These are phyloP conservation scores for Spicauda simplicius DNA, from an alignment of 2,888 invertebrate species.

Conservation along the genomic window DNA sequence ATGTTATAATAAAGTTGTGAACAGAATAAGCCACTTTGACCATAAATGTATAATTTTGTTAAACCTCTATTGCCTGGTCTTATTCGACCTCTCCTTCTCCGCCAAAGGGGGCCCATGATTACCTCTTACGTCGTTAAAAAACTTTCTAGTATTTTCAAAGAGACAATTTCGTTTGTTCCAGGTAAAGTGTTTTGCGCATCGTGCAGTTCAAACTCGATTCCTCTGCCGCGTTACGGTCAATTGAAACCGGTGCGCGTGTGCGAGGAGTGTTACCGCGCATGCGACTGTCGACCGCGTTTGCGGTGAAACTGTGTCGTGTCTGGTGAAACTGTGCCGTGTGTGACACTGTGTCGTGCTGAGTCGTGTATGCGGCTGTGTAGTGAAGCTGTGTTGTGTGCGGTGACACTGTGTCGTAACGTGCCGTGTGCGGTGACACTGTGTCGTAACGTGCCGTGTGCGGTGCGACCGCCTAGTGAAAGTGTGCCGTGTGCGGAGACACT, in stretches of 20 bases:
- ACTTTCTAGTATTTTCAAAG: not conserved
- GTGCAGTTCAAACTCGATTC: constrained; percentile 96
- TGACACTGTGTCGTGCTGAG: too few species aligned
- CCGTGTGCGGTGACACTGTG: not conserved
- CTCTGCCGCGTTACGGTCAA: constrained; percentile 96
- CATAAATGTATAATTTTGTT: too few species aligned
- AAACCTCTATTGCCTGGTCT: too few species aligned
- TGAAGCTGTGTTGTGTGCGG: not conserved
- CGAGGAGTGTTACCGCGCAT: constrained; percentile 90
- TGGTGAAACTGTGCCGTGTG: constrained; percentile 7
- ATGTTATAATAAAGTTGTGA: too few species aligned
- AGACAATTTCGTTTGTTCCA: constrained; percentile 44
- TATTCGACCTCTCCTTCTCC: too few species aligned
- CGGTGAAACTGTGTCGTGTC: constrained; percentile 52
- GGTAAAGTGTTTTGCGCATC: constrained; percentile 96
- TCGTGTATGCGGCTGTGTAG: too few species aligned
- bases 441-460: not conserved
- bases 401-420: too few species aligned
- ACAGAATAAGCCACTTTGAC: too few species aligned
- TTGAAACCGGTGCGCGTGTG: constrained; percentile 97
- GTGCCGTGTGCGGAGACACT: not conserved
- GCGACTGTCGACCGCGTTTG: constrained; percentile 49
- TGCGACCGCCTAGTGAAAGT: not conserved
- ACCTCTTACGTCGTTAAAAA: too few species aligned
- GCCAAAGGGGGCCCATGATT: too few species aligned